phyloP scores from a whole-genome alignment of 2,888 invertebrate genomes.

The Adelognathus sp. region DNA sequence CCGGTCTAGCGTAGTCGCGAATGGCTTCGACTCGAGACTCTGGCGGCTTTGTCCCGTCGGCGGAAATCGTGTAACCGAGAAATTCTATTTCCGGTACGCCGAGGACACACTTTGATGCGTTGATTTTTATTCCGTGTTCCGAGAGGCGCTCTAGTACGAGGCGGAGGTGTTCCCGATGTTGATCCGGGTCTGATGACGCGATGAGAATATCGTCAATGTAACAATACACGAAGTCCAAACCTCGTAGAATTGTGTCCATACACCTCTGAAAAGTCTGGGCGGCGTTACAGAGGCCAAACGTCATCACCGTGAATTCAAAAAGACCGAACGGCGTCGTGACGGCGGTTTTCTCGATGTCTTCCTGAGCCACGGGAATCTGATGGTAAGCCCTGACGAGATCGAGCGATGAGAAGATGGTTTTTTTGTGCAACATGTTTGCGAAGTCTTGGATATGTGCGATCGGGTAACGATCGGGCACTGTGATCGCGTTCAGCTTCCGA shows the following conservation, averaged over 20 bases:
- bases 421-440: background rate
- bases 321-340: conserved; percentile 42
- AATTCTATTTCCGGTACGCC: background rate
- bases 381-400: conserved; percentile 45
- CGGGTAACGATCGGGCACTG: conserved; percentile 43
- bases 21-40: background rate
- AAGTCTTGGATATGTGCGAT: conserved; percentile 38
- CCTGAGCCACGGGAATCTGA: conserved; percentile 38
- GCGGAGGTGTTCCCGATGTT: background rate
- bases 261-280: conserved; percentile 67
- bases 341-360: conserved; percentile 39
- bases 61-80: background rate
- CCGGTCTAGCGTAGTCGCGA: background rate
- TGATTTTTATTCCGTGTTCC: background rate
- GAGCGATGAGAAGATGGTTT: conserved; percentile 10
- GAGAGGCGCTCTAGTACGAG: background rate
- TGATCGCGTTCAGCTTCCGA: conserved; percentile 30
- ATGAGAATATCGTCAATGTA: conserved; percentile 65
- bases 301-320: conserved; percentile 52
- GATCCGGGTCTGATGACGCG: background rate
- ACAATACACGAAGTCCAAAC: conserved; percentile 56
- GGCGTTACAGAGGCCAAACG: conserved; percentile 62
- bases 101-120: background rate
- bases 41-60: background rate
- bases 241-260: conserved; percentile 60